These are phyloP conservation scores for Axis porcinus DNA, from an alignment of 2,113 vertebrate species.

Conservation along the genomic window DNA sequence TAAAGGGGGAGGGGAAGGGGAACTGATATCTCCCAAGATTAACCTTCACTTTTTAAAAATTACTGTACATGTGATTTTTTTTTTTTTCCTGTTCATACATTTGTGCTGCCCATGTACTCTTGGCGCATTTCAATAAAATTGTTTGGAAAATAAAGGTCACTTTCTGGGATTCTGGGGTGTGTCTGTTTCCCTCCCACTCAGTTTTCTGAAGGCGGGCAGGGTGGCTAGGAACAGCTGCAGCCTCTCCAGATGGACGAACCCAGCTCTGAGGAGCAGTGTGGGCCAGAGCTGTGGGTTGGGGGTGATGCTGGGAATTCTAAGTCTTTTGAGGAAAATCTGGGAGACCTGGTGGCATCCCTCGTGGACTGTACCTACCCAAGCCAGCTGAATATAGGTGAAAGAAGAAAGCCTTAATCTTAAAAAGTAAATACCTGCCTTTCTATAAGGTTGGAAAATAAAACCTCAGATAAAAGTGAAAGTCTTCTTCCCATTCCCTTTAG, in stretches of 20 bases:
- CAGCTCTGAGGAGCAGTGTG: too few species aligned
- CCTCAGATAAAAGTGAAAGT: background rate
- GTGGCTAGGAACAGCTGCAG: background rate
- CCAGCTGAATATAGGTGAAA: background rate
- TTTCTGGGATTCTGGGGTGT: background rate
- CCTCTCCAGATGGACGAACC: background rate
- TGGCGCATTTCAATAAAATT: conserved; percentile 79
- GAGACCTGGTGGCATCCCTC: background rate
- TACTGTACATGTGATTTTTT: conserved; percentile 74
- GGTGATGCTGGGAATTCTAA: background rate
- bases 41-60: conserved; percentile 75
- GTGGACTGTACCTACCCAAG: background rate
- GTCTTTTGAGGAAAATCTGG: background rate
- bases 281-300: background rate
- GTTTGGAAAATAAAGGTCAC: conserved; percentile 72
- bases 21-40: conserved; percentile 63
- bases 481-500: background rate
- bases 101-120: conserved; percentile 73
- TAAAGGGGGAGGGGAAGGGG: conserved; percentile 64
- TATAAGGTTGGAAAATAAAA: background rate
- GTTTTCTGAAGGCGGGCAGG: background rate
- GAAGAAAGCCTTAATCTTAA: background rate
- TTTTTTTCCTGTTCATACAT: conserved; percentile 64
- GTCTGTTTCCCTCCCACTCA: background rate
- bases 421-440: background rate